Conservation (phyloP, 2,113 vertebrate genomes). For the Indri indri region DNA sequence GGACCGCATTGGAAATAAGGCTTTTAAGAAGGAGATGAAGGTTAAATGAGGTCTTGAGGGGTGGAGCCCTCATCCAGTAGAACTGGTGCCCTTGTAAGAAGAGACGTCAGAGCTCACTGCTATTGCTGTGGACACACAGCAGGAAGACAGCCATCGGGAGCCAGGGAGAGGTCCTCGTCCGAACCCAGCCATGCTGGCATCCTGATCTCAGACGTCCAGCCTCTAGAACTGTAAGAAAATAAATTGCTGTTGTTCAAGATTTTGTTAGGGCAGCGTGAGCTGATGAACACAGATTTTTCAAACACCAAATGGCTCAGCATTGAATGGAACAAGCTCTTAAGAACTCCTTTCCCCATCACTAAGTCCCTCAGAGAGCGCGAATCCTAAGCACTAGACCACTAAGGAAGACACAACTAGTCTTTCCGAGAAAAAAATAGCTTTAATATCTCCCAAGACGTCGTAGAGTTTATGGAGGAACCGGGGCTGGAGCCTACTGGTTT, state of each 20-base stretch:
- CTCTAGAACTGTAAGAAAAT: not conserved
- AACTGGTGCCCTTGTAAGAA: accelerated
- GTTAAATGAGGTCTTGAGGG: not conserved
- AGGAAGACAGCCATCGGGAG: not conserved
- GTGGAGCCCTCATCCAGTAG: too few relatives aligned
- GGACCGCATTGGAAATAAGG: accelerated
- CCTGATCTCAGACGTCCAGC: not conserved
- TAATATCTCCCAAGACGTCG: conserved; percentile 44
- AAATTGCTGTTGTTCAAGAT: not conserved
- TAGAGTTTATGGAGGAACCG: conserved; percentile 6
- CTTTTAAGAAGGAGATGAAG: not conserved
- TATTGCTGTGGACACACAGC: not conserved
- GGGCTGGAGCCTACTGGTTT: conserved; percentile 6
- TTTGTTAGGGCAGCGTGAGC: not conserved
- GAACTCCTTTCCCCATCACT: not conserved
- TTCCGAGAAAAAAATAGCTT: conserved; percentile 46
- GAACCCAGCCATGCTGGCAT: too few relatives aligned
- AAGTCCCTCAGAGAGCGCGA: not conserved
- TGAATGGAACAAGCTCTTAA: not conserved
- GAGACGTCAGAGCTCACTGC: not conserved
- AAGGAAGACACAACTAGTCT: too few relatives aligned
- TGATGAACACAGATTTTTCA: not conserved
- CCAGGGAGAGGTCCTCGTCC: not conserved
- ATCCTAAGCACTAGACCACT: too few relatives aligned
- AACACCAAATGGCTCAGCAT: not conserved